Evolutionary conservation across 2,797 vertebrate genomes (phyloP).

Genomic region (Sebastes wilsoni): DNA sequence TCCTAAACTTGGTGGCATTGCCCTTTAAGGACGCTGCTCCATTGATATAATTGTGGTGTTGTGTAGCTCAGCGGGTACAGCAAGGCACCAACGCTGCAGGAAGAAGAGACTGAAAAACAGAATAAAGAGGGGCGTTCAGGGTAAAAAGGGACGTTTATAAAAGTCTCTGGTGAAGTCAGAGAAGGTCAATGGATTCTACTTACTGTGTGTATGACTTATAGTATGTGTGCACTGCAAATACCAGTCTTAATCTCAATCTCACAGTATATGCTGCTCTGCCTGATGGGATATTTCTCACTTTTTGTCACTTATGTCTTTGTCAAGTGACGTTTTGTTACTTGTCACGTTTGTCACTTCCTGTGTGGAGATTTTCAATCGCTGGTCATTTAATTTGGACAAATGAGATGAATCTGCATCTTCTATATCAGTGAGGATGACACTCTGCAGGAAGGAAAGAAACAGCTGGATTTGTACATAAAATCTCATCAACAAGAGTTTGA

Average conservation of each 20-base stretch:
- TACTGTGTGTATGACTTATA: not conserved
- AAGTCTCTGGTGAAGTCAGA: not conserved
- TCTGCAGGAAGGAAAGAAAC: not conserved
- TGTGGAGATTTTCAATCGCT: not conserved
- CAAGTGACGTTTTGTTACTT: too few relatives aligned
- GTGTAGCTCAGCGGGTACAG: constrained; percentile 24
- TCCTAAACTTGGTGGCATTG: not conserved
- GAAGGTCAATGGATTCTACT: too few relatives aligned
- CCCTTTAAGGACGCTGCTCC: constrained; percentile 16
- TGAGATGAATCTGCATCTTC: not conserved
- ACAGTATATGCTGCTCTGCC: not conserved
- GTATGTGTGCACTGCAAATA: not conserved
- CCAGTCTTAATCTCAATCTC: not conserved
- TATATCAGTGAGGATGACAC: too few relatives aligned
- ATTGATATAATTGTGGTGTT: not conserved
- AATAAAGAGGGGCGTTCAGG: not conserved
- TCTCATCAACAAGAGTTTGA: not conserved
- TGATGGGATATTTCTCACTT: not conserved
- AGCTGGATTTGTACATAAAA: not conserved
- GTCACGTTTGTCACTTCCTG: not conserved
- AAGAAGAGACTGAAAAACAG: not conserved
- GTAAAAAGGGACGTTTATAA: not conserved
- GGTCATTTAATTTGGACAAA: not conserved
- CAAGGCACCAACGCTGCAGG: constrained; percentile 12
- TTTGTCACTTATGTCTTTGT: not conserved